Base-by-base conservation (phyloP, 2,113 vertebrate species). In the Dicaeum eximium region DNA sequence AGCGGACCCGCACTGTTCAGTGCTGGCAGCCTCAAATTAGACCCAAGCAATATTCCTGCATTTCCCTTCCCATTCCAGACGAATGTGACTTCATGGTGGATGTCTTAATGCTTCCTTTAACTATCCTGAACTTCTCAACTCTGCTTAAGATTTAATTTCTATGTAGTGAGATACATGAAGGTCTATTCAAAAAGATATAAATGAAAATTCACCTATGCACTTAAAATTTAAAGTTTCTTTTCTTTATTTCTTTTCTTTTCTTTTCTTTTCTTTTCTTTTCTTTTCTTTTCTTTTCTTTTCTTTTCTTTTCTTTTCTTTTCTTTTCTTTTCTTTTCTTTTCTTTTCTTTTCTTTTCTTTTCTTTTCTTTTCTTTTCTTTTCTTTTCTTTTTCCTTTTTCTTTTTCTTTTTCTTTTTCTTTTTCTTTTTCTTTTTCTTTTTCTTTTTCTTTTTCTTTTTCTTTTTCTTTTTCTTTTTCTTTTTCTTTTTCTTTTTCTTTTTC, bases 381-480 rank as follows among this genome's bases (percentile, higher is more conserved):
- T 9, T 16, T 22, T 27, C 13, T 44, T 10, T 9, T 28, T 48
- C 5, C 33, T 6, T 37, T 27, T 10, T 8, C 35, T 19, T 28
- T 23, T 7, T 14, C 8, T 11, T 14, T 71, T 6, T 15, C 25
- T 12, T 30, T 45, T 5, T 25, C 31, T 3, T 9, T 31, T 23
- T n/a, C n/a, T 27, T n/a, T n/a, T n/a, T n/a, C n/a, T n/a, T n/a
- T n/a, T n/a, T n/a, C n/a, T n/a, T 17, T 20, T 9, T 15, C 10
- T 20, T 18, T 17, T 5, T 5, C 10, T 8, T 27, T 5, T 15
- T 28, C 14, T 13, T 5, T 15, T 19, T 9, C 6, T 3, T 4
- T 10, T 6, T 13, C 3, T 3, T 18, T 6, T 30, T 6, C 14
- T 15, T 6, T 17, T 2, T 10, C 40, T 9, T 21, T 4, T 9